These are phyloP conservation scores for Progne subis DNA, from an alignment of 2,113 vertebrate genomes.

Conservation along the genomic window DNA sequence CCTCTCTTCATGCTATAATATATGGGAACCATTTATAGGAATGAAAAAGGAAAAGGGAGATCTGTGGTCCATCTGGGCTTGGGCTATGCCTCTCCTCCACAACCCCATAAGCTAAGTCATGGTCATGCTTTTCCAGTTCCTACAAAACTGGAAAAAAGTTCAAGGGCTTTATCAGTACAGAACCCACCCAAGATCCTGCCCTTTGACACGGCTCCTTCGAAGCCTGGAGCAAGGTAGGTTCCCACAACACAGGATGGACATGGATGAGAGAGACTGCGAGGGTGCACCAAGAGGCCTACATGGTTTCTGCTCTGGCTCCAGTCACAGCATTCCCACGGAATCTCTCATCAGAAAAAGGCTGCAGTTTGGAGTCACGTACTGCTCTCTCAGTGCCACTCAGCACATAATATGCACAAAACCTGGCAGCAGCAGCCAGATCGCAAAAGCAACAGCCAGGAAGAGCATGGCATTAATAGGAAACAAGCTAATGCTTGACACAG, in stretches of 20 bases:
- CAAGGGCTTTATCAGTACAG: not conserved
- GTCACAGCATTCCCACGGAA: not conserved
- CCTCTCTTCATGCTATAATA: not conserved
- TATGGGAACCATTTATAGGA: not conserved
- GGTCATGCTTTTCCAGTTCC: not conserved
- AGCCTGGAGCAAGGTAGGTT: not conserved
- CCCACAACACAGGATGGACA: not conserved
- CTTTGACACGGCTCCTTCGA: not conserved
- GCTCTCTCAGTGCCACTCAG: not conserved
- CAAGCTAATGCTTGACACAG: not conserved
- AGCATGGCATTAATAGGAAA: not conserved
- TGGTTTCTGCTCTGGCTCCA: not conserved
- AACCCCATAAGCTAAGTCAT: not conserved
- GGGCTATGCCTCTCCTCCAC: not conserved
- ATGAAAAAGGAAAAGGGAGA: not conserved
- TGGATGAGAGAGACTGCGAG: not conserved
- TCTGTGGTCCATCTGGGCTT: not conserved
- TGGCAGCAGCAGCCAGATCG: not conserved
- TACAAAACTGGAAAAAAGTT: not conserved
- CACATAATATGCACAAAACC: accelerated
- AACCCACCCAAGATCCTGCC: not conserved
- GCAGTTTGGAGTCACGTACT: not conserved
- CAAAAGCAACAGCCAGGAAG: not conserved
- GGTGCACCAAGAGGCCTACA: not conserved
- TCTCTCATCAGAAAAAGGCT: not conserved